A percentile compares a stretch with the other conserved stretches of the same genome.
Evolutionary conservation across 2,888 invertebrate genomes (phyloP).

Genomic region (Leucania comma): DNA sequence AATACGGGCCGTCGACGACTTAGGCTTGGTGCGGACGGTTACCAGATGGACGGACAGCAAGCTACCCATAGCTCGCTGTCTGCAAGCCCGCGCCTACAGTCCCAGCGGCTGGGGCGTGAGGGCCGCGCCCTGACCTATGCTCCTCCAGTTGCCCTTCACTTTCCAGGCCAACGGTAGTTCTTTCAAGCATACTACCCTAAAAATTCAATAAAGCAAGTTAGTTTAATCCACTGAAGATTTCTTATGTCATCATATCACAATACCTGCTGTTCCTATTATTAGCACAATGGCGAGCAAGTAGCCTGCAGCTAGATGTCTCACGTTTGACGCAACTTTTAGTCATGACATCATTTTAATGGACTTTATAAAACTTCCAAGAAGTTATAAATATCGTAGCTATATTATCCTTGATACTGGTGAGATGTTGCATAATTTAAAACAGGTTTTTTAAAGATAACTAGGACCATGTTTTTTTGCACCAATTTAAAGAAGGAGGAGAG

Average conservation of each 20-base stretch:
- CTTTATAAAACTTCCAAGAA: constrained; percentile 47
- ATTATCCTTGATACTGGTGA: constrained; percentile 33
- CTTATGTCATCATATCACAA: constrained; percentile 42
- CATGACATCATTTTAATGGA: constrained; percentile 49
- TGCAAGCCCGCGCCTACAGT: too few relatives aligned
- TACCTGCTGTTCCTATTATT: constrained; percentile 22
- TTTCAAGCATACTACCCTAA: not conserved
- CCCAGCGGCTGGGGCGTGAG: too few relatives aligned
- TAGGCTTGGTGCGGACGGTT: too few relatives aligned
- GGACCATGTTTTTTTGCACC: not conserved
- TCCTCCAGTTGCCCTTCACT: too few relatives aligned
- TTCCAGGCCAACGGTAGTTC: too few relatives aligned
- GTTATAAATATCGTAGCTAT: constrained; percentile 33
- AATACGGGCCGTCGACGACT: too few relatives aligned
- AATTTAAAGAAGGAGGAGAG: not conserved
- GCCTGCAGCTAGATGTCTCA: constrained; percentile 45
- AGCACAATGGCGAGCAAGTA: constrained; percentile 15
- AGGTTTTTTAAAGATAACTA: constrained; percentile 15
- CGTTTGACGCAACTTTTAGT: constrained; percentile 28
- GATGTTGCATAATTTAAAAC: constrained; percentile 20
- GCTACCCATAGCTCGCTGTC: too few relatives aligned
- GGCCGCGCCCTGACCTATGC: too few relatives aligned
- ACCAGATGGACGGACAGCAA: too few relatives aligned
- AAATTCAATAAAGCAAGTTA: not conserved
- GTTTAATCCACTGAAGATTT: constrained; percentile 3